phyloP scores from a whole-genome alignment of 2,888 invertebrate genomes.

The Anoplius nigerrimus region DNA sequence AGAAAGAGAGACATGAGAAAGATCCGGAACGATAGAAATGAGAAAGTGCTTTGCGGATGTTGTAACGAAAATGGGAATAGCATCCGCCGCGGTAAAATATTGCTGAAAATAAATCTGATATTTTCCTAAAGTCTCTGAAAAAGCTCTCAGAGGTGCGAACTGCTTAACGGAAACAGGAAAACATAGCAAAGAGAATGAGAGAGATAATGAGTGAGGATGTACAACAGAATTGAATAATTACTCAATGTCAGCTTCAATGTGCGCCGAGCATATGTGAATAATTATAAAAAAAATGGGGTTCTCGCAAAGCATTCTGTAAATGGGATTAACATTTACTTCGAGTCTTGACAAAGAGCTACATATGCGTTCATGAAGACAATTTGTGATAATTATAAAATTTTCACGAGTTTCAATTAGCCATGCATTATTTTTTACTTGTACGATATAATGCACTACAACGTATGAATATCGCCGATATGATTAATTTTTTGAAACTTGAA shows the following conservation, averaged over 20 bases:
- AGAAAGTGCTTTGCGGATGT: constrained; percentile 47
- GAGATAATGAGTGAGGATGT: constrained; percentile 10
- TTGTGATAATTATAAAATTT: constrained; percentile 28
- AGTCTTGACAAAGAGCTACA: constrained; percentile 30
- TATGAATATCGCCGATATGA: constrained; percentile 7
- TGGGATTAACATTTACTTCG: constrained; percentile 26
- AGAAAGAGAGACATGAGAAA: neutral
- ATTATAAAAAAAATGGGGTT: constrained; percentile 31
- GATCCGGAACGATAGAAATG: constrained; percentile 21
- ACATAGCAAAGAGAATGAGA: too few relatives aligned
- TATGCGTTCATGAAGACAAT: constrained; percentile 30
- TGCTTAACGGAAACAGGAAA: constrained; percentile 29
- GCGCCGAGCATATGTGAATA: constrained; percentile 42
- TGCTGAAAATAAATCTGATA: constrained; percentile 38
- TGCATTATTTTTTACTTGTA: constrained; percentile 21
- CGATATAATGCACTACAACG: neutral
- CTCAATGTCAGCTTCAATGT: constrained; percentile 48
- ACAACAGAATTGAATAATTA: constrained; percentile 34
- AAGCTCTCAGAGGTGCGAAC: constrained; percentile 41
- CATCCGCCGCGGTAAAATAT: constrained; percentile 36
- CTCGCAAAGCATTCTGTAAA: constrained; percentile 33
- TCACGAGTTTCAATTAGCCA: constrained; percentile 29
- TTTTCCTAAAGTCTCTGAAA: constrained; percentile 42
- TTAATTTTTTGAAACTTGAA: constrained; percentile 17
- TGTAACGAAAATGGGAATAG: constrained; percentile 36